A percentile compares a stretch with the other conserved stretches of the same genome.
Conservation (phyloP, 2,888 invertebrate genomes). For the Andrena marginata region DNA sequence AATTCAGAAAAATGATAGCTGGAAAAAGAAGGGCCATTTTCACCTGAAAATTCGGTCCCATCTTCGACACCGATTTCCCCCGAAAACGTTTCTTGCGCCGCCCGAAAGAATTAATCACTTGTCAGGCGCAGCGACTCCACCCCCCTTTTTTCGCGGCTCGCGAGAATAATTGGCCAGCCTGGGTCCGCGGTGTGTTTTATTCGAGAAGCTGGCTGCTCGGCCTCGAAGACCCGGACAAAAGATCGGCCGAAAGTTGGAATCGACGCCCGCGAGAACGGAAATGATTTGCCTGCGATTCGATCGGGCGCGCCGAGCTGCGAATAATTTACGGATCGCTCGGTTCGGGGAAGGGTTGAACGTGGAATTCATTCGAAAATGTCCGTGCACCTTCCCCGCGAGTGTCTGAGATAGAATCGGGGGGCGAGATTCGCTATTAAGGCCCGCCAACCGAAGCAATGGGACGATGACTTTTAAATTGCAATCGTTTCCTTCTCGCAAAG, state of each 20-base stretch:
- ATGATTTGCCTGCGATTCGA: conserved; percentile 41
- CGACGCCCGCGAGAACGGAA: conserved; percentile 23
- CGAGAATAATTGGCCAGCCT: conserved; percentile 49
- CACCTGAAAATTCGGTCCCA: no score
- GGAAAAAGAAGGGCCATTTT: no score
- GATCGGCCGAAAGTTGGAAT: neutral
- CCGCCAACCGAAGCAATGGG: no score
- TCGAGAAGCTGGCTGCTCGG: conserved; percentile 9
- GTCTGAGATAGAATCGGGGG: no score
- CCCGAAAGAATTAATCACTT: conserved; percentile 52
- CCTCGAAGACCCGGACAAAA: conserved; percentile 20
- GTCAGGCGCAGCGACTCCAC: conserved; percentile 40
- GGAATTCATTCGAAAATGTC: conserved; percentile 6
- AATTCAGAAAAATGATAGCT: no score
- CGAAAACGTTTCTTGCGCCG: conserved; percentile 23
- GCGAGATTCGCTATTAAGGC: no score
- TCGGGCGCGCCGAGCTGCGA: conserved; percentile 32
- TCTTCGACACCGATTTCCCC: neutral
- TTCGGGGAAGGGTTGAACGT: neutral
- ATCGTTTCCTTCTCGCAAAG: no score
- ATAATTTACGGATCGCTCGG: conserved; percentile 30
- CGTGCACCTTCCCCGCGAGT: neutral
- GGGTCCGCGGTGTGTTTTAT: conserved; percentile 27
- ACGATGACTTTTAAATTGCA: no score
- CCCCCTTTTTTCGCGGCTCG: conserved; percentile 26